Evolutionary conservation across 2,113 vertebrate genomes (phyloP).

Genomic region (Atractosteus spatula): DNA sequence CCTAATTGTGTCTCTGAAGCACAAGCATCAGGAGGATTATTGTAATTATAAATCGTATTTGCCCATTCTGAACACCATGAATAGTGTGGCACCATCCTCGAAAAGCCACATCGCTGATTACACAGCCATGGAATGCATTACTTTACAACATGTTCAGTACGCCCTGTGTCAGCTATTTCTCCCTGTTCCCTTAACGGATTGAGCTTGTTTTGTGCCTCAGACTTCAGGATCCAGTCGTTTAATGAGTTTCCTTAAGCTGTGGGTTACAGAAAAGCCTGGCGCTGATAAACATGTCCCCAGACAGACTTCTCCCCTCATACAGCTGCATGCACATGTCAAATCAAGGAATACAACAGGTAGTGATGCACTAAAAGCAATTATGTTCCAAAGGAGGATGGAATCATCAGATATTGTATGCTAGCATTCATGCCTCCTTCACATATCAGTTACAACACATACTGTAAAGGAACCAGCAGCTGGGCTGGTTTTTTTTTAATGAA

Average conservation of each 20-base stretch:
- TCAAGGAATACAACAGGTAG: conserved; percentile 15
- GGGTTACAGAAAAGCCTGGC: conserved; percentile 22
- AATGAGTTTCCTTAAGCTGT: conserved; percentile 25
- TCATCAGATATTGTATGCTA: conserved; percentile 20
- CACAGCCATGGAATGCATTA: conserved; percentile 12
- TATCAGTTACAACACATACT: conserved; percentile 14
- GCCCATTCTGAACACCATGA: conserved; percentile 16
- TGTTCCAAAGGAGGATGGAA: conserved; percentile 17
- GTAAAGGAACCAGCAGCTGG: not conserved
- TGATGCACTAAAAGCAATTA: conserved; percentile 18
- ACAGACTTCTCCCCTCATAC: conserved; percentile 14
- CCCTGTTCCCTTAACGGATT: conserved; percentile 17
- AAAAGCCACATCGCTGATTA: conserved; percentile 21
- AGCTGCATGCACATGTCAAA: conserved; percentile 24
- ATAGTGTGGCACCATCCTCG: conserved; percentile 11
- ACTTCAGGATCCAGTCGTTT: conserved; percentile 20
- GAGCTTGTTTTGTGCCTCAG: conserved; percentile 18
- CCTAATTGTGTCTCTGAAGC: conserved; percentile 21
- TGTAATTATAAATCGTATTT: conserved; percentile 25
- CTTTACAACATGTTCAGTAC: conserved; percentile 14
- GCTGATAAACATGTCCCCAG: conserved; percentile 25
- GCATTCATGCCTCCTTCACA: conserved; percentile 7
- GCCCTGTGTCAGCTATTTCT: conserved; percentile 19
- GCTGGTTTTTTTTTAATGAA: not conserved
- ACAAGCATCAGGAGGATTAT: conserved; percentile 19